Conservation (phyloP, 2,888 invertebrate genomes). For the Latheticus oryzae region DNA sequence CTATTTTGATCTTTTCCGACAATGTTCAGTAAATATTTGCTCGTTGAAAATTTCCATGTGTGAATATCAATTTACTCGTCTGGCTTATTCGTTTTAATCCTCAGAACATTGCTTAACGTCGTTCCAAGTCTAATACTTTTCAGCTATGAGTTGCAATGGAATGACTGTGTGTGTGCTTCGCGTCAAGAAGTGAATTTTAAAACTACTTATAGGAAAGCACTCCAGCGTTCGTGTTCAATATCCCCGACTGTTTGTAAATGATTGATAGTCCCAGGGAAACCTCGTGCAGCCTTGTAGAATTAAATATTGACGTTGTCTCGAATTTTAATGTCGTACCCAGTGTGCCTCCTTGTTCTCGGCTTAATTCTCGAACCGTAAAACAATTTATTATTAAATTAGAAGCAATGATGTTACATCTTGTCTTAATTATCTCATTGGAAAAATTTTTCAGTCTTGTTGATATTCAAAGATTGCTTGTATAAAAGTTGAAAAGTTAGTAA, state of each 20-base stretch:
- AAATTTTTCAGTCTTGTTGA: conserved; percentile 30
- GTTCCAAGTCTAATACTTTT: conserved; percentile 31
- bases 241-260: conserved; percentile 60
- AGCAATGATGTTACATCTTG: conserved; percentile 1
- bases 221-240: conserved; percentile 53
- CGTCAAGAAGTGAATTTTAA: conserved; percentile 52
- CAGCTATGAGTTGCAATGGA: conserved; percentile 30
- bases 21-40: too few species aligned
- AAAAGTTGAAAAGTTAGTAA: conserved; percentile 52
- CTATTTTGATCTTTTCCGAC: too few species aligned
- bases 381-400: conserved; percentile 40
- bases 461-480: conserved; percentile 41
- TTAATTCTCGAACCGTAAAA: conserved; percentile 38
- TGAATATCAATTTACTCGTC: conserved; percentile 9
- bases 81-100: conserved; percentile 12
- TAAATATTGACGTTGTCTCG: conserved; percentile 57
- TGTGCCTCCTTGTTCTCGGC: conserved; percentile 31
- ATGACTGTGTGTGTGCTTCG: conserved; percentile 46
- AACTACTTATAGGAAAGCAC: conserved; percentile 52
- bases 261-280: conserved; percentile 61
- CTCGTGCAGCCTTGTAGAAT: conserved; percentile 54
- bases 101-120: conserved; percentile 3
- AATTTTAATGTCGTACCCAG: conserved; percentile 52
- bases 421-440: conserved; percentile 13
- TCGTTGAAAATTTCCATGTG: conserved; percentile 3